Evolutionary conservation across 2,888 invertebrate genomes (phyloP), one percentile per base, ranked within the genome.

Genomic region (Aquatica leii): DNA sequence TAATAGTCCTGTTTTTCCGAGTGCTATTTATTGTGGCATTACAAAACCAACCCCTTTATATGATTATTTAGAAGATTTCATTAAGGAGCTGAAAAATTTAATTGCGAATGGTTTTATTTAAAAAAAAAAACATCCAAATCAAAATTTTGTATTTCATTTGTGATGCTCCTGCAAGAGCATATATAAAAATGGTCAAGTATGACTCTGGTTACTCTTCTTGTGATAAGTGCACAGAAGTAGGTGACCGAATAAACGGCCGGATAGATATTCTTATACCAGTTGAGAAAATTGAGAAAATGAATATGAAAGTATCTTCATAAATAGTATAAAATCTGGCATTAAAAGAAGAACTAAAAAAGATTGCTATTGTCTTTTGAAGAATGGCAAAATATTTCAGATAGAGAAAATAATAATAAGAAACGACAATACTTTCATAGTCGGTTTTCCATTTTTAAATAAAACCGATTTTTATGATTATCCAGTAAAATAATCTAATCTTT

Each of bases 111-210:
- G 61, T 12, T 57, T 65, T 17, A 14, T 3, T n/a, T 50, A 43
- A 50, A 31, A 54, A n/a, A 17, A 12, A 41, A 51, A 34, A 43
- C 37, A 24, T 43, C 14, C 15, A 43, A 17, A 15, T 61, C 14
- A 1, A 49, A 52, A 34, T 55, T 21, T 24, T 2, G 34, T 21
- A 35, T 40, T 49, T 49, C 18, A 31, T 61, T 15, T 54, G 60
- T 40, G 59, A 65, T 24, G 55, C 51, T 15, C 60, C 60, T n/a
- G 65, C 60, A 17, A n/a, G 61, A 11, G 58, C 61, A 24, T 59
- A 35, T 34, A 5, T 65, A 9, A 65, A 65, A 40, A 54, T 54
- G 15, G 34, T 53, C 3, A 65, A 62, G 51, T 43, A 31, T 5
- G 62, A 65, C 55, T 35, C 35, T 11, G 61, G 65, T 1, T 65